These are phyloP conservation scores for Hylomyscus alleni DNA, from an alignment of 2,797 vertebrate species.

Conservation along the genomic window DNA sequence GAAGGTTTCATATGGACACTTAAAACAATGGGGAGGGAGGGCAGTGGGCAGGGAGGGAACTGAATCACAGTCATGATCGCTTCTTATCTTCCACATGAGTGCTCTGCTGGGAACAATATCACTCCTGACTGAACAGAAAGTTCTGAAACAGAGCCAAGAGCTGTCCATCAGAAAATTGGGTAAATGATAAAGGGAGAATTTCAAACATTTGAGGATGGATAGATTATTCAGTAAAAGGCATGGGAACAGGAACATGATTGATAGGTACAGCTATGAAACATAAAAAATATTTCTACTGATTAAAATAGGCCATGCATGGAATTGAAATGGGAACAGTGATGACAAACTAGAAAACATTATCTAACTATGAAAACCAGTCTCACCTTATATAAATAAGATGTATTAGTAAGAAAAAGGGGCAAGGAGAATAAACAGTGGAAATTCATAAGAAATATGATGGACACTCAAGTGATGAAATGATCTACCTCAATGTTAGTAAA, in stretches of 20 bases:
- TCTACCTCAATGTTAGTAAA: constrained; percentile 27
- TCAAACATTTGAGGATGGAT: constrained; percentile 63
- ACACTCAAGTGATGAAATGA: background rate
- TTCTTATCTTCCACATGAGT: constrained; percentile 27
- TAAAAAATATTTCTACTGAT: constrained; percentile 57
- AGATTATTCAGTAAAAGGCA: constrained; percentile 50
- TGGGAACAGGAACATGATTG: background rate
- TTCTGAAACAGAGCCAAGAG: background rate
- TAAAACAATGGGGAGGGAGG: background rate
- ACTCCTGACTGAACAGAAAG: constrained; percentile 13
- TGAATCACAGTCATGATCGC: background rate
- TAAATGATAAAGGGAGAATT: constrained; percentile 17
- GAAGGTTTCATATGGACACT: background rate
- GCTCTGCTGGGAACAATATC: background rate
- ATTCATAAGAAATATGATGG: background rate
- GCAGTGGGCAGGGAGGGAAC: background rate
- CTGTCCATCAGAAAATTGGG: background rate
- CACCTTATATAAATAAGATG: background rate
- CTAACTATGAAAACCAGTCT: constrained; percentile 25
- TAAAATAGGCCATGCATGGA: constrained; percentile 1
- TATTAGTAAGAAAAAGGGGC: constrained; percentile 12
- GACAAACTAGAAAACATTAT: constrained; percentile 39
- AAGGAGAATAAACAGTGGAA: constrained; percentile 17
- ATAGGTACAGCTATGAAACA: background rate
- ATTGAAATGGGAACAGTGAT: constrained; percentile 6